Percentiles rank a stretch among this genome's conserved stretches.
These are phyloP conservation scores for Temnothorax curvispinosus DNA, from an alignment of 1,140 invertebrate species.

Conservation along the genomic window DNA sequence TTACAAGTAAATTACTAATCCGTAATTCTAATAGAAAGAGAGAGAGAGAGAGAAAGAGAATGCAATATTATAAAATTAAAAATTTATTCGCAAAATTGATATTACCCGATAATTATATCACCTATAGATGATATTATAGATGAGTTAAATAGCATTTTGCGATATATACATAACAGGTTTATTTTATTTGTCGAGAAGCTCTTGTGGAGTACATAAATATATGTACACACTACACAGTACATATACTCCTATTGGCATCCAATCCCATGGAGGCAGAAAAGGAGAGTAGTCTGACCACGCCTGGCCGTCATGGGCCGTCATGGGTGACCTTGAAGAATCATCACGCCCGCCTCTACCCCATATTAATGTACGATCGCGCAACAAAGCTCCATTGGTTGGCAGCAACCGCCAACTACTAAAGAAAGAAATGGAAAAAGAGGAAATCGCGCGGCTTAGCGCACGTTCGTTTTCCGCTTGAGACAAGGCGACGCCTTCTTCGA, in stretches of 20 bases:
- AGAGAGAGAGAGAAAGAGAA: no score
- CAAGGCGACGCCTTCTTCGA: conserved; percentile 66
- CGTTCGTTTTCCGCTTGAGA: conserved; percentile 53
- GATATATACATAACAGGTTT: background rate
- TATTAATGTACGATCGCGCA: conserved; percentile 45
- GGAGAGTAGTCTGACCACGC: conserved; percentile 59
- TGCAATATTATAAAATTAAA: background rate
- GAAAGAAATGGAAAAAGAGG: conserved; percentile 67
- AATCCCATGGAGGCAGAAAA: conserved; percentile 41
- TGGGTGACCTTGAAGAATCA: conserved; percentile 72
- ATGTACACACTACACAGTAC: no score
- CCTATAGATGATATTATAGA: background rate
- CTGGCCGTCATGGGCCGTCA: conserved; percentile 38
- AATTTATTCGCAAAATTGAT: background rate
- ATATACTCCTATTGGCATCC: background rate
- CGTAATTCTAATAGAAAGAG: no score
- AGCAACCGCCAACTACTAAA: conserved; percentile 34
- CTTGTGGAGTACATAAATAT: background rate
- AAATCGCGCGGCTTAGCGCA: conserved; percentile 67
- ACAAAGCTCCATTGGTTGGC: conserved; percentile 75
- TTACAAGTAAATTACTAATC: background rate
- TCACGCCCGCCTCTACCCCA: conserved; percentile 69
- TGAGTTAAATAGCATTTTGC: background rate
- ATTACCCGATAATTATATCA: background rate
- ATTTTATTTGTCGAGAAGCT: background rate